These are phyloP conservation scores for Ormyrus pomaceus DNA, from an alignment of 2,888 invertebrate genomes.

Conservation along the genomic window DNA sequence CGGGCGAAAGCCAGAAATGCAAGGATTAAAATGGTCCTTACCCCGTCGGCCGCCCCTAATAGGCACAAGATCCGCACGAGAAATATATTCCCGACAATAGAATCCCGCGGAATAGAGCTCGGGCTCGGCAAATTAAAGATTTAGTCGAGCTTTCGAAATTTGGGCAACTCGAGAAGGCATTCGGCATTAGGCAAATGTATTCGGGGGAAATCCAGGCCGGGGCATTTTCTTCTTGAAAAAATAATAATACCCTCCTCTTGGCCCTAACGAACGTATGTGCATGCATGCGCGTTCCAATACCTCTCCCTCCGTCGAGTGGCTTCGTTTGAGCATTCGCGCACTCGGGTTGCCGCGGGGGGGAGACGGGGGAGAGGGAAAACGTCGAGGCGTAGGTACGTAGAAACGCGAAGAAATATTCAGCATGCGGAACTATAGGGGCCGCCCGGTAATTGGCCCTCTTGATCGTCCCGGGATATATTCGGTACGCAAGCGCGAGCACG, in stretches of 20 bases:
- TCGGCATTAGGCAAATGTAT: background rate
- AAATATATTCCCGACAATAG: too few relatives aligned
- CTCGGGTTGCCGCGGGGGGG: constrained; percentile 45
- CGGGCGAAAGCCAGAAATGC: too few relatives aligned
- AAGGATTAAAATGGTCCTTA: too few relatives aligned
- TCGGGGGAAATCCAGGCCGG: background rate
- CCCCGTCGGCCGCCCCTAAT: too few relatives aligned
- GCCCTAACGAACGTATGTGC: constrained; percentile 57
- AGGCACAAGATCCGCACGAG: too few relatives aligned
- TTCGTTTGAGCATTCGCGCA: constrained; percentile 65
- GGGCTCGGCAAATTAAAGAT: too few relatives aligned
- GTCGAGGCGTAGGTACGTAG: constrained; percentile 34
- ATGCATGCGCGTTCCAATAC: constrained; percentile 61
- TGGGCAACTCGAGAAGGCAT: background rate
- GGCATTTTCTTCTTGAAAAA: constrained; percentile 40
- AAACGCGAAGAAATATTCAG: constrained; percentile 36
- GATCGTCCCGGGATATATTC: constrained; percentile 64
- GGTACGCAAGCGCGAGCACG: constrained; percentile 59
- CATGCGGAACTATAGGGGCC: constrained; percentile 56
- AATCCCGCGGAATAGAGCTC: background rate
- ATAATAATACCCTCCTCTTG: constrained; percentile 47
- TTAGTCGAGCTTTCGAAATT: too few relatives aligned
- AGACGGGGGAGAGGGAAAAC: constrained; percentile 60
- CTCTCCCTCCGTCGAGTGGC: constrained; percentile 61
- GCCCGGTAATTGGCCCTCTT: constrained; percentile 74